A percentile compares a stretch with the other conserved stretches of the same genome.
Evolutionary conservation across 2,888 invertebrate species (phyloP).

Genomic region (Adineta ricciae): DNA sequence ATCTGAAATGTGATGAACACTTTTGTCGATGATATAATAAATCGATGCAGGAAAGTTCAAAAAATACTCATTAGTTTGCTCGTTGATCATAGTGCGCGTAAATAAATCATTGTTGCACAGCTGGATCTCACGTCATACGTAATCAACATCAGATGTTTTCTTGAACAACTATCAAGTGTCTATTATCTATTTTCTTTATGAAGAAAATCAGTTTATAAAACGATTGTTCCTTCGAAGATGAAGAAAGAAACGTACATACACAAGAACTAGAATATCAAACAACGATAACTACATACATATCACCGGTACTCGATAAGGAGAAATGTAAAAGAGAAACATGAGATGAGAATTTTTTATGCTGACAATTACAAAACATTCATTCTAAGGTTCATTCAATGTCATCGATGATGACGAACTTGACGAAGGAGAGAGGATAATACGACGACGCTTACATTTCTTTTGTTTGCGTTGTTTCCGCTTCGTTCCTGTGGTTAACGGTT

Average conservation of each 20-base stretch:
- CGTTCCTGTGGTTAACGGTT: neutral
- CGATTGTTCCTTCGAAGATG: too few species aligned
- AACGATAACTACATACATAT: neutral
- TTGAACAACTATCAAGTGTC: constrained; percentile 3
- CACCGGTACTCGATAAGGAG: neutral
- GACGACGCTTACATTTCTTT: too few species aligned
- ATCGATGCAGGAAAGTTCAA: neutral
- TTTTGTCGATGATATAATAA: neutral
- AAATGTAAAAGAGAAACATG: too few species aligned
- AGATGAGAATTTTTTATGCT: neutral
- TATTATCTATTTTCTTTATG: neutral
- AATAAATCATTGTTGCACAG: neutral
- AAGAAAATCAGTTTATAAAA: neutral
- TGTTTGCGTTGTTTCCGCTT: neutral
- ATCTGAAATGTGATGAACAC: too few species aligned
- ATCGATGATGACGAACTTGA: neutral
- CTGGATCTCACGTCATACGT: neutral
- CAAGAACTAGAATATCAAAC: neutral
- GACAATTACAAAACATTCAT: neutral
- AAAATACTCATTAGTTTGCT: neutral
- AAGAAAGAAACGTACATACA: neutral
- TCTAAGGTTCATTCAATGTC: neutral
- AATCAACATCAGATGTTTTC: neutral
- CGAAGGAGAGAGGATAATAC: too few species aligned
- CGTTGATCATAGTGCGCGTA: neutral